phyloP scores from a whole-genome alignment of 2,888 invertebrate species.

The Clunio marinus region DNA sequence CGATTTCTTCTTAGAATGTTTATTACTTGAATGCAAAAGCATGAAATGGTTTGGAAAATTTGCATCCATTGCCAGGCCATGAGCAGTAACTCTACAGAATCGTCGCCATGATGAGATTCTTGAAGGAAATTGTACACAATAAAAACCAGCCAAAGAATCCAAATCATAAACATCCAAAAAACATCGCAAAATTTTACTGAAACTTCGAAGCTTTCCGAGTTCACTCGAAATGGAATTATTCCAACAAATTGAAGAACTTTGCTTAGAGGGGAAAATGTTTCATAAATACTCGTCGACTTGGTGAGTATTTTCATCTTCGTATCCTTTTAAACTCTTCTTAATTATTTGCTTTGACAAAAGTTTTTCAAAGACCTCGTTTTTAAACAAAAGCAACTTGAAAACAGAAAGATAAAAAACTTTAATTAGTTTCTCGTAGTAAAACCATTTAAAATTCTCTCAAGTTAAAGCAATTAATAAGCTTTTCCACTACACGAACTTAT shows the following conservation, averaged over 20 bases:
- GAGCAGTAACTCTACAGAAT: no score
- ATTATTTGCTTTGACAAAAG: no score
- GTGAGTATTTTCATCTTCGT: neutral
- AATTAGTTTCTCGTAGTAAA: conserved; percentile 25
- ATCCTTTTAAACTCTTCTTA: neutral
- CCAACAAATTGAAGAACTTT: conserved; percentile 5
- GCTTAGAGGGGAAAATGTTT: conserved; percentile 20
- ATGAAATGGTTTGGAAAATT: neutral
- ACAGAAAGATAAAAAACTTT: conserved; percentile 10
- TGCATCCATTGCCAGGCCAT: conserved; percentile 24
- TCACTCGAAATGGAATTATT: neutral
- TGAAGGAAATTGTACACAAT: neutral
- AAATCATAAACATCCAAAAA: neutral
- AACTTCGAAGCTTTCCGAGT: neutral
- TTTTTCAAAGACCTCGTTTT: neutral
- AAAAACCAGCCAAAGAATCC: neutral
- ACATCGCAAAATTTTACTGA: neutral
- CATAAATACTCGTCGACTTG: conserved; percentile 11
- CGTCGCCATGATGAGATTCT: neutral
- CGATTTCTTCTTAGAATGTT: neutral
- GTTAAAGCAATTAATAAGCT: conserved; percentile 29
- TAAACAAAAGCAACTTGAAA: neutral
- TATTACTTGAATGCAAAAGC: neutral
- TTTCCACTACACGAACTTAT: conserved; percentile 20
- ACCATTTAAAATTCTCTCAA: conserved; percentile 28